Conservation (phyloP, 1,140 invertebrate species). For the Monomorium pharaonis region DNA sequence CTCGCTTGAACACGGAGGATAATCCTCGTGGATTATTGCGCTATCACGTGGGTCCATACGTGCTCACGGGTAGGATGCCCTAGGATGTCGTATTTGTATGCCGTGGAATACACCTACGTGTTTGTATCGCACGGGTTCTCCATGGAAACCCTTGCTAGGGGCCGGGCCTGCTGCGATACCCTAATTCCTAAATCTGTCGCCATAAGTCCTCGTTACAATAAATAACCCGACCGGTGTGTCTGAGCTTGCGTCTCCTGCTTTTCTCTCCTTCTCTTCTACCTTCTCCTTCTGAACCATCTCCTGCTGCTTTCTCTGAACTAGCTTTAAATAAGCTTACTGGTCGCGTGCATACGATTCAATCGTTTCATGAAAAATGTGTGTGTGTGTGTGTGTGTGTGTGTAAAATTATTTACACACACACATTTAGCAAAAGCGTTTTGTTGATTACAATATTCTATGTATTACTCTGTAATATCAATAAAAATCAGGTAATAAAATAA, state of each 20-base stretch:
- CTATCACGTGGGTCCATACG: conserved; percentile 82
- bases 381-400: no score
- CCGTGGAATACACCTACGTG: conserved; percentile 74
- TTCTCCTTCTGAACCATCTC: conserved; percentile 54
- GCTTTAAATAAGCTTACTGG: conserved; percentile 53
- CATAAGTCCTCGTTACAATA: conserved; percentile 86
- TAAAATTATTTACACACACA: no score
- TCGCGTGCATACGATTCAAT: conserved; percentile 6
- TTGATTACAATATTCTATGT: background rate
- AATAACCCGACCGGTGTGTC: conserved; percentile 83
- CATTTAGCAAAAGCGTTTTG: background rate
- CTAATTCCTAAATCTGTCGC: conserved; percentile 86
- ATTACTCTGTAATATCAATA: background rate
- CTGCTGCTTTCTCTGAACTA: conserved; percentile 53
- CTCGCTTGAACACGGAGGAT: conserved; percentile 80
- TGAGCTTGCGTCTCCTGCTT: conserved; percentile 72
- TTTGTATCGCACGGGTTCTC: conserved; percentile 77
- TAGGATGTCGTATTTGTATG: conserved; percentile 78
- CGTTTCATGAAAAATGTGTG: background rate
- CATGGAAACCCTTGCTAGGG: conserved; percentile 81
- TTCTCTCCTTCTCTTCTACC: conserved; percentile 46
- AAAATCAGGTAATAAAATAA: conserved; percentile 12
- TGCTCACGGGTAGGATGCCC: conserved; percentile 75
- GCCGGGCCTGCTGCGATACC: conserved; percentile 79
- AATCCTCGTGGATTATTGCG: conserved; percentile 85